phyloP scores from a whole-genome alignment of 2,797 vertebrate genomes.

The Sarcoramphus papa region DNA sequence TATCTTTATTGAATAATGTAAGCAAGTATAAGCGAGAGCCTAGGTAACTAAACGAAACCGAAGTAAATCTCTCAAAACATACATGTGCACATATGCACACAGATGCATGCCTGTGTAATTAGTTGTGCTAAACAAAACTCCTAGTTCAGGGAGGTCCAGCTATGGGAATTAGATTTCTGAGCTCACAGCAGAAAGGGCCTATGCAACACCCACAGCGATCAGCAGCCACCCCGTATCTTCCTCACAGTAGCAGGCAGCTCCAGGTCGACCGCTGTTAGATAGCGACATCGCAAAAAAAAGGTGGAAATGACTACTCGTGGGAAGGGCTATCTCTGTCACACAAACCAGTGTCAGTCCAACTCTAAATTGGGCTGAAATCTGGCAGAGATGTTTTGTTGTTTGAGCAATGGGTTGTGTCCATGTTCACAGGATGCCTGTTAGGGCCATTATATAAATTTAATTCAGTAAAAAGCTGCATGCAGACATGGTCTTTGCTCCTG shows the following conservation, averaged over 20 bases:
- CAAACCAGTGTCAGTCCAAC: background rate
- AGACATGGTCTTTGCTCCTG: background rate
- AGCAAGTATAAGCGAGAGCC: background rate
- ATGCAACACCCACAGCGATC: background rate
- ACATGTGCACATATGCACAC: accelerated
- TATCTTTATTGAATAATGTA: background rate
- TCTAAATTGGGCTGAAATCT: background rate
- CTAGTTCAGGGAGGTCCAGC: background rate
- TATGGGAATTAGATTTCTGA: background rate
- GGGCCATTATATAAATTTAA: background rate
- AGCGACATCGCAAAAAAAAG: accelerated
- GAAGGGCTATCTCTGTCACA: background rate
- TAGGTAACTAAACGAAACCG: background rate
- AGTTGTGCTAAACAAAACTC: background rate
- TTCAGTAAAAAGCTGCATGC: background rate
- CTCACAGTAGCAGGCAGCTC: background rate
- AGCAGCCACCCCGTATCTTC: background rate
- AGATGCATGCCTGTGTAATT: background rate
- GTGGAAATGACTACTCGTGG: background rate
- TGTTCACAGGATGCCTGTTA: background rate
- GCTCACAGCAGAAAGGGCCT: background rate
- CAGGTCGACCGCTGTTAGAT: background rate
- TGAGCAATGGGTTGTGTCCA: background rate
- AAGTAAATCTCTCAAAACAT: background rate
- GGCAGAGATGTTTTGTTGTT: background rate